Evolutionary conservation across 2,888 invertebrate species (phyloP), one percentile per base, ranked within the genome.

Genomic region (Hecatera dysodea): DNA sequence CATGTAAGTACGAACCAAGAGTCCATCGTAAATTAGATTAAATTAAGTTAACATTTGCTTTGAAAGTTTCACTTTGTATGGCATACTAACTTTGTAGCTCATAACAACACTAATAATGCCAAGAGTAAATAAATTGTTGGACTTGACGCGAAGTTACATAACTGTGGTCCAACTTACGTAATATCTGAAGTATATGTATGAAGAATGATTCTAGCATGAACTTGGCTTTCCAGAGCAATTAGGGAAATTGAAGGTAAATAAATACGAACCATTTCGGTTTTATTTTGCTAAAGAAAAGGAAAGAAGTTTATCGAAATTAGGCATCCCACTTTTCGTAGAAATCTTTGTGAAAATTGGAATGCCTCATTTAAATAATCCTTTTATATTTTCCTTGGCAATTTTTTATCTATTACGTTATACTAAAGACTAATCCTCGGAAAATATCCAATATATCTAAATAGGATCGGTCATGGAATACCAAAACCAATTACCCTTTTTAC

Each of bases 91-190:
- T 81, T 82, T 79, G 57, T 78, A 74, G 74, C 78, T 77, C 70
- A 75, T 77, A 81, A 84, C 75, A 81, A 83, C 82, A 81, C 82
- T 87, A 85, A 86, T 89, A 87, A 88, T 82, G 80, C 82, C 75
- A 83, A 77, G 82, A 84, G 84, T 85, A 88, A 88, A 88, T 87
- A 87, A 85, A 86, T 86, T 87, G 86, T 84, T 85, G 68, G 64
- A 81, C 82, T 84, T 83, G 74, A 76, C 77, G 70, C 72, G 55
- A 88, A 88, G 81, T 88, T 88, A 80, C 83, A 80, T 75, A 73
- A 76, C 78, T 79, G 77, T 77, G 77, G 81, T 75, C 71, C 36
- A 85, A 90, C 83, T 89, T 89, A 75, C 78, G 78, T 85, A 86
- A 88, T 87, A 88, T 84, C 81, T 87, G 81, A 83, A 83, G 74